Evolutionary conservation across 2,888 invertebrate species (phyloP).

Genomic region (Sinelater perroti): DNA sequence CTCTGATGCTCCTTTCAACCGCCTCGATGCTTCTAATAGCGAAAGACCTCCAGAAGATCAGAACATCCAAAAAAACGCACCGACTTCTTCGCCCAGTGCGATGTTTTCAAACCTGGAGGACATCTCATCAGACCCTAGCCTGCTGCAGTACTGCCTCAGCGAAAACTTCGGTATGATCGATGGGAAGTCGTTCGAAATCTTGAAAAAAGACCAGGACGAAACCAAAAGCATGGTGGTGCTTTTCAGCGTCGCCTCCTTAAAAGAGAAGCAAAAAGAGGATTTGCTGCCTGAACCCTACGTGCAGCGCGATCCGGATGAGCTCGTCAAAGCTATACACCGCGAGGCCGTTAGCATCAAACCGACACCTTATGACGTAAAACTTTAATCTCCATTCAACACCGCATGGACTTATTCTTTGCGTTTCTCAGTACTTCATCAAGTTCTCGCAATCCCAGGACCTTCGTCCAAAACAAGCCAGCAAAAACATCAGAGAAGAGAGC

Average conservation of each 20-base stretch:
- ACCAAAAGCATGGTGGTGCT: slow-evolving; percentile 10
- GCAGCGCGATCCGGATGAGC: slow-evolving; percentile 16
- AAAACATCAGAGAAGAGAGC: not conserved
- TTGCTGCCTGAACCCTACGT: not conserved
- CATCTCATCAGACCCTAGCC: not conserved
- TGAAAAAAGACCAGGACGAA: not conserved
- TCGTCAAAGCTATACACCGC: not conserved
- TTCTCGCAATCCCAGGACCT: no score
- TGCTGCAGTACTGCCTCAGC: slow-evolving; percentile 3
- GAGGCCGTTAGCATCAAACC: not conserved
- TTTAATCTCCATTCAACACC: not conserved
- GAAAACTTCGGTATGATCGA: not conserved
- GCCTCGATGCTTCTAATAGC: no score
- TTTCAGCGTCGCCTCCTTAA: slow-evolving; percentile 18
- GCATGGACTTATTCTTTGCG: not conserved
- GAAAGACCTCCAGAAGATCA: no score
- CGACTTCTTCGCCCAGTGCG: no score
- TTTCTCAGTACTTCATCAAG: no score
- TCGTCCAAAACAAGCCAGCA: not conserved
- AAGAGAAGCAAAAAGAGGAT: slow-evolving; percentile 1
- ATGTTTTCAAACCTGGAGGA: no score
- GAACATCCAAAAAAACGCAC: no score
- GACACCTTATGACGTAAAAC: not conserved
- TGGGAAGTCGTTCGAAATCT: not conserved
- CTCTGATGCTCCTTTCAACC: no score